These are phyloP conservation scores for Etia nguti DNA, from an alignment of 2,113 vertebrate genomes.

Conservation along the genomic window DNA sequence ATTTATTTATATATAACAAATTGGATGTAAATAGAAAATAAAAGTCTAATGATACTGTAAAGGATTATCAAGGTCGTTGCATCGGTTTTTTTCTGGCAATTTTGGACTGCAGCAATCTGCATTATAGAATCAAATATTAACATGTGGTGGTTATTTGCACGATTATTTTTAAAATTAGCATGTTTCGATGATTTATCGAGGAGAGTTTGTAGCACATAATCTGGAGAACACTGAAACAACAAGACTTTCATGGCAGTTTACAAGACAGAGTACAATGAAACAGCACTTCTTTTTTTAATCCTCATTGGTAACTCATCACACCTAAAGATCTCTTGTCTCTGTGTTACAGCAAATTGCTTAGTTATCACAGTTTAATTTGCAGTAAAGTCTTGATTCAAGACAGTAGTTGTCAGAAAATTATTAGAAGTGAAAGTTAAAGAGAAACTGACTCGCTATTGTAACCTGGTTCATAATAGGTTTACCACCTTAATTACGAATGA, in stretches of 20 bases:
- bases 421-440: background rate
- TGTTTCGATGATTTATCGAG: background rate
- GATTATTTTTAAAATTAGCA: background rate
- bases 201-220: background rate
- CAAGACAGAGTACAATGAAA: background rate
- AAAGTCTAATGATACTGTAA: slow-evolving; percentile 27
- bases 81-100: background rate
- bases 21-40: slow-evolving; percentile 95
- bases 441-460: background rate
- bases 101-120: background rate
- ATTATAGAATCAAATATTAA: background rate
- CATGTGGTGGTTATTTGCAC: background rate
- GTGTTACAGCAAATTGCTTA: background rate
- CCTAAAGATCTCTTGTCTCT: background rate
- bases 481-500: background rate
- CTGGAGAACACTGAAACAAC: background rate
- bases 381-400: background rate
- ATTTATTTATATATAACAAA: slow-evolving; percentile 99
- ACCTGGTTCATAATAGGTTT: background rate
- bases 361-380: background rate
- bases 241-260: background rate
- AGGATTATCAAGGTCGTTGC: background rate
- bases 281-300: background rate
- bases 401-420: background rate
- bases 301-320: background rate